Percentiles rank a stretch among this genome's conserved stretches.
Conservation (phyloP, 2,113 vertebrate genomes). For the Seriola rivoliana region DNA sequence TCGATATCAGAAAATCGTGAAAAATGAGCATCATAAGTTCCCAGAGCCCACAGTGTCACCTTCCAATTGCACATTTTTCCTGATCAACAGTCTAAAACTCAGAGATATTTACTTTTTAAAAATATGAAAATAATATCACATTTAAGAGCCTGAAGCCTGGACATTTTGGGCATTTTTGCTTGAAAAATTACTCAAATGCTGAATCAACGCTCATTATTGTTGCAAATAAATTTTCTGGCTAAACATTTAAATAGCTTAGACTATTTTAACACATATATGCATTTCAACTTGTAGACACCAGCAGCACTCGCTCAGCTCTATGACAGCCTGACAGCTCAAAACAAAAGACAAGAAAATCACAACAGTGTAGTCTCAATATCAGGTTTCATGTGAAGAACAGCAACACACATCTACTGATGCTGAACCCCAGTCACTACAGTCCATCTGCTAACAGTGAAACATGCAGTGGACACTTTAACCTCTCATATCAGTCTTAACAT, state of each 20-base stretch:
- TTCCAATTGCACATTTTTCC: not conserved
- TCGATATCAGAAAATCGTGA: not conserved
- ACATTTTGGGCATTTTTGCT: not conserved
- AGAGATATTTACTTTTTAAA: not conserved
- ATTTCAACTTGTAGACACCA: not conserved
- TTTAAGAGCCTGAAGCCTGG: not conserved
- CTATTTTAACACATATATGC: not conserved
- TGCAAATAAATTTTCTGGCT: not conserved
- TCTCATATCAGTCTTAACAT: conserved; percentile 1
- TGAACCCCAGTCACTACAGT: not conserved
- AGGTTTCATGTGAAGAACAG: conserved; percentile 7
- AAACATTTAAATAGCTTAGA: not conserved
- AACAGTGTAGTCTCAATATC: conserved; percentile 31
- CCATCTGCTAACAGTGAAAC: not conserved
- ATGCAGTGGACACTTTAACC: not conserved
- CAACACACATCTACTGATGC: not conserved
- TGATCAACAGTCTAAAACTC: not conserved
- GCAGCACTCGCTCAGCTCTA: not conserved
- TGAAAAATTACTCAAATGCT: not conserved
- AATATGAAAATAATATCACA: not conserved
- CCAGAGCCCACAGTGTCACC: not conserved
- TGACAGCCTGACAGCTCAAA: conserved; percentile 5
- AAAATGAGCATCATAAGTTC: not conserved
- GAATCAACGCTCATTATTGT: not conserved
- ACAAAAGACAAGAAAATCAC: not conserved